These are phyloP conservation scores for Drosophila pseudoananassae DNA, from an alignment of 1,140 invertebrate species.

Conservation along the genomic window DNA sequence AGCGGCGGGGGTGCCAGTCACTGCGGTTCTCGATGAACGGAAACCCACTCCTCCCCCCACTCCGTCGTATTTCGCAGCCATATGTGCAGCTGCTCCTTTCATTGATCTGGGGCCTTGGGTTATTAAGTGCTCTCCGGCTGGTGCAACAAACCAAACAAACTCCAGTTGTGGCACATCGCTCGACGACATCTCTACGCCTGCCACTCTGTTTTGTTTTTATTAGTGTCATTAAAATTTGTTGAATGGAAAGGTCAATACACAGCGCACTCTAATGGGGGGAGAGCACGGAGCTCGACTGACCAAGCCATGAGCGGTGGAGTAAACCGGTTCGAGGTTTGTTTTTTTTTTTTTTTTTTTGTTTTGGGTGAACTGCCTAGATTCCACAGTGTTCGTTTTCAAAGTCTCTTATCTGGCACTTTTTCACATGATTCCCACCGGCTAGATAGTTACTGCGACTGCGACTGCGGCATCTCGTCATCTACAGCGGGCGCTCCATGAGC, in stretches of 20 bases:
- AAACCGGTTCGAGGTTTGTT: slow-evolving; percentile 53
- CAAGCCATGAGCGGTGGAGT: slow-evolving; percentile 26
- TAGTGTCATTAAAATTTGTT: slow-evolving; percentile 68
- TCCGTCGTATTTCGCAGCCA: slow-evolving; percentile 2
- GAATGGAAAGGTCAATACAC: slow-evolving; percentile 70
- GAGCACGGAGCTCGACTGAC: slow-evolving; percentile 2
- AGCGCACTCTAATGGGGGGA: slow-evolving; percentile 3
- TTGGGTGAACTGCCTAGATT: slow-evolving; percentile 39
- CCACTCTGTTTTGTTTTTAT: slow-evolving; percentile 57
- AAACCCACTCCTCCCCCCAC: neutral
- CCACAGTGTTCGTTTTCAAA: slow-evolving; percentile 43
- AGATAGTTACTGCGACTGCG: slow-evolving; percentile 4
- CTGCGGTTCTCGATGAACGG: neutral
- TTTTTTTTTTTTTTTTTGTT: slow-evolving; percentile 14
- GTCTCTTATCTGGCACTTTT: slow-evolving; percentile 38
- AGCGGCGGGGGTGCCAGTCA: slow-evolving; percentile 11
- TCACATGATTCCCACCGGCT: neutral
- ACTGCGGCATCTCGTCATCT: slow-evolving; percentile 34
- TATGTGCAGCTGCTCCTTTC: slow-evolving; percentile 8
- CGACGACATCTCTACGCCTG: too few relatives aligned
- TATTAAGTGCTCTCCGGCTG: slow-evolving; percentile 1
- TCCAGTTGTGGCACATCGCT: neutral
- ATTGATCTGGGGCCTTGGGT: neutral
- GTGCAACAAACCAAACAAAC: neutral
- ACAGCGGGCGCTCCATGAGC: slow-evolving; percentile 44